Base-by-base conservation (phyloP, 2,888 invertebrate species). In the Ochropleura plecta region DNA sequence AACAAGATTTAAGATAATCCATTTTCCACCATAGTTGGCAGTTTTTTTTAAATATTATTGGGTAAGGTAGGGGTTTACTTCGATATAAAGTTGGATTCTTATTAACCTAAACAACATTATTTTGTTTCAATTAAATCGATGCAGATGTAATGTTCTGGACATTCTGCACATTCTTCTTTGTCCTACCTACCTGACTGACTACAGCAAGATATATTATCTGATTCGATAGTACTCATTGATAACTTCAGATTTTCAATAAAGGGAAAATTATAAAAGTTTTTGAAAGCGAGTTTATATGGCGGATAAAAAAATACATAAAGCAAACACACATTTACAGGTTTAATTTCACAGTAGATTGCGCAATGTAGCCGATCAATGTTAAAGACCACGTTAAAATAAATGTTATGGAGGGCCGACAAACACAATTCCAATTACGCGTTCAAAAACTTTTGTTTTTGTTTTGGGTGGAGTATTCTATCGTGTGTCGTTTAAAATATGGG, bases 281-380 rank as follows among this genome's bases (percentile, higher is more conserved):
- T 66, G 14, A 40, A 62, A 78, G 46, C 51, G 51, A 51, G 9
- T 71, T 83, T 77, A 73, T 73, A 59, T 57, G 67, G 51, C 42
- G 62, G 46, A 73, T 82, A 70, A 82, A 85, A 48, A 83, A 70
- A 82, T 40, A 83, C 68, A 70, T 70, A 75, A 82, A 73, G 63
- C 51, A 73, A 82, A 85, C 49, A 66, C 76, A 76, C 66, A 76
- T 85, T 78, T 85, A 76, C 77, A 82, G 79, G 78, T 85, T 85
- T 85, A 82, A 85, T 85, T 85, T 85, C 86, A 80, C 87, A 82
- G 87, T 73, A 76, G 87, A 85, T 79, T 85, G 87, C 86, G 76
- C 86, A 72, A 79, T 87, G 76, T 72, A 57, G 49, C 77, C 79
- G 70, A 84, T 86, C 82, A 78, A 73, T 72, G 77, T 76, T 81